These are phyloP conservation scores for Cecidostiba fungosa DNA, from an alignment of 2,888 invertebrate genomes.

Conservation along the genomic window DNA sequence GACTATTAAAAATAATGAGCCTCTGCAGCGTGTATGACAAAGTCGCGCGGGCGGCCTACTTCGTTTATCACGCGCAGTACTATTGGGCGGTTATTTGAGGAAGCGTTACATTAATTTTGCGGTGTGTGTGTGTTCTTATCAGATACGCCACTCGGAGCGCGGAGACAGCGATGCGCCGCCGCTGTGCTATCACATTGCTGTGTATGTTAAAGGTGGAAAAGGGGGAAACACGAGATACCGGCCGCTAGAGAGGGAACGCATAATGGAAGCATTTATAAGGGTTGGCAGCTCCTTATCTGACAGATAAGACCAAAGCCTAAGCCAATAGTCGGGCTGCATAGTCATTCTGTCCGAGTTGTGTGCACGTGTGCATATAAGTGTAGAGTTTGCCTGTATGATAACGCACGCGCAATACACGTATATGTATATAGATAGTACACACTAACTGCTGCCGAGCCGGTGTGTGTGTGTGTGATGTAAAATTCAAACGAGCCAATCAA, in stretches of 20 bases:
- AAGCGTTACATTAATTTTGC: conserved; percentile 64
- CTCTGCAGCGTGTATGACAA: not conserved
- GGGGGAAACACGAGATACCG: conserved; percentile 28
- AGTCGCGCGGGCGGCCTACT: conserved; percentile 27
- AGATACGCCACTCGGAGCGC: conserved; percentile 64
- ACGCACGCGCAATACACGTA: not conserved
- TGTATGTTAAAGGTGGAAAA: conserved; percentile 44
- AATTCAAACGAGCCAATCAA: conserved; percentile 58
- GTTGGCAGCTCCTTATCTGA: conserved; percentile 75
- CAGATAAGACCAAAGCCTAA: conserved; percentile 71
- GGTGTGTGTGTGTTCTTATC: conserved; percentile 38
- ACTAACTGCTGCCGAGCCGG: not conserved
- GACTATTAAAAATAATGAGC: conserved; percentile 58
- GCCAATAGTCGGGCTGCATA: conserved; percentile 57
- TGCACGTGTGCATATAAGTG: not conserved
- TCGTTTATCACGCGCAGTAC: conserved; percentile 61
- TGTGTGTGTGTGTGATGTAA: not conserved
- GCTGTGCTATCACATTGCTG: not conserved
- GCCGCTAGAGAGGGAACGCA: conserved; percentile 58
- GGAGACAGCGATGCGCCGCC: conserved; percentile 53
- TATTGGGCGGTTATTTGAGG: conserved; percentile 65
- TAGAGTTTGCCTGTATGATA: conserved; percentile 18
- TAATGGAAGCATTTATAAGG: conserved; percentile 77
- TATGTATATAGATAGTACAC: no score
- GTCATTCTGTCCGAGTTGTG: not conserved